Percentiles rank a stretch among this genome's conserved stretches.
phyloP scores from a whole-genome alignment of 2,888 invertebrate genomes.

The Chrysolina haemoptera region DNA sequence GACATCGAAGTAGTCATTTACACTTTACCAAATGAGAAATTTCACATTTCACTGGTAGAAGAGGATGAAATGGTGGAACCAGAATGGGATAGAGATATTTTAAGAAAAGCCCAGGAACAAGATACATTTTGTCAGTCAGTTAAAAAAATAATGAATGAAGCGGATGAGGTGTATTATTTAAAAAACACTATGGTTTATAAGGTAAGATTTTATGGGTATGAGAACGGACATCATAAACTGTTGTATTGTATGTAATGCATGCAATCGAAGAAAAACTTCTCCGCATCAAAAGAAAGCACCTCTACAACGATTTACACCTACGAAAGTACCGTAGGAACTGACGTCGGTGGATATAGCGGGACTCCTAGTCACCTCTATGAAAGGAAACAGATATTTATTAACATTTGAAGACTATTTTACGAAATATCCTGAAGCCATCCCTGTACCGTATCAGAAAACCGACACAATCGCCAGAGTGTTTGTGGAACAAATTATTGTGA shows the following conservation, averaged over 20 bases:
- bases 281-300: slow-evolving; percentile 48
- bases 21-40: neutral
- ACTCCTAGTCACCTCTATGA: slow-evolving; percentile 48
- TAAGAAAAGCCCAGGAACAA: slow-evolving; percentile 23
- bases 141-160: neutral
- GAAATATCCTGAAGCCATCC: slow-evolving; percentile 56
- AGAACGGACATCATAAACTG: slow-evolving; percentile 51
- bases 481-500: slow-evolving; percentile 51
- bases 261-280: slow-evolving; percentile 53
- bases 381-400: slow-evolving; percentile 56
- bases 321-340: slow-evolving; percentile 49
- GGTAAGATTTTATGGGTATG: slow-evolving; percentile 53
- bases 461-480: slow-evolving; percentile 54
- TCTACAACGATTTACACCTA: slow-evolving; percentile 49
- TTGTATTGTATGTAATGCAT: slow-evolving; percentile 52
- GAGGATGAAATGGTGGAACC: slow-evolving; percentile 26
- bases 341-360: slow-evolving; percentile 58
- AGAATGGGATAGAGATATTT: slow-evolving; percentile 25
- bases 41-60: neutral
- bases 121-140: slow-evolving; percentile 22
- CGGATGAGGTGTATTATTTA: slow-evolving; percentile 33
- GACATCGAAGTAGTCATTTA: neutral
- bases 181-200: slow-evolving; percentile 52
- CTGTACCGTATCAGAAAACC: slow-evolving; percentile 55
- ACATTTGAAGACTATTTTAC: slow-evolving; percentile 57